phyloP scores from a whole-genome alignment of 1,140 invertebrate genomes.

The Steinernema khuongi region DNA sequence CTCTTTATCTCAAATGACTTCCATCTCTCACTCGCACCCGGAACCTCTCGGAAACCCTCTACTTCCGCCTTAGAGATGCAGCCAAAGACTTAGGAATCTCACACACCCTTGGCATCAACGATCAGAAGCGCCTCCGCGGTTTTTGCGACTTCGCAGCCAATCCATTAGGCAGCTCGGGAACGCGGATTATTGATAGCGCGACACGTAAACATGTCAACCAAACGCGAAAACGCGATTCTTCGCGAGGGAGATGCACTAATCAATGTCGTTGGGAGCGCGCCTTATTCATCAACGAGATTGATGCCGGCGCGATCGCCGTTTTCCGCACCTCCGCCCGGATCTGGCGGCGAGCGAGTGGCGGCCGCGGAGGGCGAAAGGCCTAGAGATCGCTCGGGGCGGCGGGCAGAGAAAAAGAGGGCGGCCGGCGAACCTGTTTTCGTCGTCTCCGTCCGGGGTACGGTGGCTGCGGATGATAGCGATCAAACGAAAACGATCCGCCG shows the following conservation, averaged over 20 bases:
- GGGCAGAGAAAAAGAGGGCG: conserved; percentile 14
- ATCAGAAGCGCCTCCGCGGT: not conserved
- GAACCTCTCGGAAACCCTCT: too few relatives aligned
- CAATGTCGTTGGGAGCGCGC: not conserved
- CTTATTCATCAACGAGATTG: conserved; percentile 15
- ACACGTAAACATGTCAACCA: conserved; percentile 9
- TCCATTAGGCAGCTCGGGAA: not conserved
- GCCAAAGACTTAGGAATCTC: too few relatives aligned
- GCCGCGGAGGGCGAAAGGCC: not conserved
- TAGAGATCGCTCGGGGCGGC: conserved; percentile 1
- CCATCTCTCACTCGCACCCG: too few relatives aligned
- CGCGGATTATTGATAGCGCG: conserved; percentile 9
- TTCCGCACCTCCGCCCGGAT: conserved; percentile 3
- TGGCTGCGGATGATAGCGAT: conserved; percentile 10
- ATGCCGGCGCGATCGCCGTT: not conserved
- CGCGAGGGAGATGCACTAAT: not conserved
- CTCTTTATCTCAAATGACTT: too few relatives aligned
- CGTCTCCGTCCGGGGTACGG: not conserved
- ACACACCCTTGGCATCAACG: not conserved
- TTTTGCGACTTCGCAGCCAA: not conserved
- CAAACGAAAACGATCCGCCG: conserved; percentile 7
- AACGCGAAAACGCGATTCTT: conserved; percentile 3
- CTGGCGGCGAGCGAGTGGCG: not conserved
- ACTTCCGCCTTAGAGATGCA: too few relatives aligned
- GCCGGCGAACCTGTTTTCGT: conserved; percentile 8